Conservation (phyloP, 53 echinoderm and acorn worm genomes). For the Mesocentrotus franciscanus region DNA sequence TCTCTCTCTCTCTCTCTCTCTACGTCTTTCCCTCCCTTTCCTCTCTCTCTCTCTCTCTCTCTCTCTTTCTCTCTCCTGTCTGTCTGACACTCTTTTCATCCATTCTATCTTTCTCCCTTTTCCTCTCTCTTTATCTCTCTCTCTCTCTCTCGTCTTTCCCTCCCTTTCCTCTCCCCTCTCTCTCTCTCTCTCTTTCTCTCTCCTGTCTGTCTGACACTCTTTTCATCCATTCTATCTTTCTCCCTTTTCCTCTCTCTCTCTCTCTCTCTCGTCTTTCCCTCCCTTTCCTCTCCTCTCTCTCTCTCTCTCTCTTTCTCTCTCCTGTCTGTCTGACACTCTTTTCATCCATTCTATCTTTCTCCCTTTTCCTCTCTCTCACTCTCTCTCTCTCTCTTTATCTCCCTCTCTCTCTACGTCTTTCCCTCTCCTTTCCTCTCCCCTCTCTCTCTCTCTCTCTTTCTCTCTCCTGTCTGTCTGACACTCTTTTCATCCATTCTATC, state of each 20-base stretch:
- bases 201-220: background rate
- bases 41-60: background rate
- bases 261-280: background rate
- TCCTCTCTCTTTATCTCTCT: background rate
- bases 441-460: background rate
- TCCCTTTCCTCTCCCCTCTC: background rate
- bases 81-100: background rate
- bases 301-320: background rate
- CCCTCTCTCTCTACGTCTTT: too few relatives aligned
- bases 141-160: too few relatives aligned
- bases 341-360: background rate
- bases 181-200: conserved; percentile 20
- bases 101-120: background rate
- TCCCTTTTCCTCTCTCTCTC: background rate
- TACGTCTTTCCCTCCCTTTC: background rate
- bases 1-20: background rate
- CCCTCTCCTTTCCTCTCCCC: background rate
- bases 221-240: background rate
- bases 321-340: background rate
- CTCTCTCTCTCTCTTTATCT: too few relatives aligned
- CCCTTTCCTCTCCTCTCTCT: background rate
- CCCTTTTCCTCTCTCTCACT: background rate
- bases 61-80: background rate
- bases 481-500: background rate
- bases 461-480: background rate